Evolutionary conservation across 2,797 vertebrate species (phyloP).

Genomic region (Luscinia luscinia): DNA sequence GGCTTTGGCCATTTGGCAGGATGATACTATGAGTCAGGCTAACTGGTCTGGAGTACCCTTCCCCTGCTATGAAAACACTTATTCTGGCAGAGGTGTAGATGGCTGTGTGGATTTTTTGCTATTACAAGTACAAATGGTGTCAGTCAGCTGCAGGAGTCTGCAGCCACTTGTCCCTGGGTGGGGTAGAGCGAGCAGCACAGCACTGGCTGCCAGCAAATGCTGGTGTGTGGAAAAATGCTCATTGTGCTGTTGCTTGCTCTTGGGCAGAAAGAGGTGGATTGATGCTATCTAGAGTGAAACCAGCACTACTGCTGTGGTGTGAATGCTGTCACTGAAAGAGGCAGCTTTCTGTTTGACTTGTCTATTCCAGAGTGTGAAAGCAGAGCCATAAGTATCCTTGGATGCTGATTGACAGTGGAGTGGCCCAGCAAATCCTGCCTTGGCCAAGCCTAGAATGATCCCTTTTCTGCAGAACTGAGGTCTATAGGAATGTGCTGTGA

Average conservation of each 20-base stretch:
- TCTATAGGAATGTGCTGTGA: not conserved
- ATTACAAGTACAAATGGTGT: not conserved
- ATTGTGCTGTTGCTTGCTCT: not conserved
- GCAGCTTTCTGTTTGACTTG: conserved; percentile 15
- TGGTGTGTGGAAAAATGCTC: not conserved
- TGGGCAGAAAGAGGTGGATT: not conserved
- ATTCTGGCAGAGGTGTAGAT: not conserved
- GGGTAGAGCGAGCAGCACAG: not conserved
- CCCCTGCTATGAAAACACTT: not conserved
- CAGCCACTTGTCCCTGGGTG: not conserved
- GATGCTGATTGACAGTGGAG: not conserved
- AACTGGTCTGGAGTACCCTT: not conserved
- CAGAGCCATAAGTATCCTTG: not conserved
- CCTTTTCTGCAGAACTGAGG: not conserved
- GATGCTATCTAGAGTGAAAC: not conserved
- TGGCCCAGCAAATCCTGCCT: not conserved
- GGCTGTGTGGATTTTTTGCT: not conserved
- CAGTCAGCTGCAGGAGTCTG: not conserved
- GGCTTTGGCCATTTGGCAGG: not conserved
- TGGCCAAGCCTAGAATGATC: not conserved
- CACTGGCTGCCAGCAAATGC: not conserved
- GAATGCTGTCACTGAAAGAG: not conserved
- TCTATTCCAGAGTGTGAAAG: not conserved
- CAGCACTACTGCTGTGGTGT: not conserved
- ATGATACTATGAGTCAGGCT: not conserved